Conservation (phyloP, 2,113 vertebrate species). For the Sclerurus mexicanus region DNA sequence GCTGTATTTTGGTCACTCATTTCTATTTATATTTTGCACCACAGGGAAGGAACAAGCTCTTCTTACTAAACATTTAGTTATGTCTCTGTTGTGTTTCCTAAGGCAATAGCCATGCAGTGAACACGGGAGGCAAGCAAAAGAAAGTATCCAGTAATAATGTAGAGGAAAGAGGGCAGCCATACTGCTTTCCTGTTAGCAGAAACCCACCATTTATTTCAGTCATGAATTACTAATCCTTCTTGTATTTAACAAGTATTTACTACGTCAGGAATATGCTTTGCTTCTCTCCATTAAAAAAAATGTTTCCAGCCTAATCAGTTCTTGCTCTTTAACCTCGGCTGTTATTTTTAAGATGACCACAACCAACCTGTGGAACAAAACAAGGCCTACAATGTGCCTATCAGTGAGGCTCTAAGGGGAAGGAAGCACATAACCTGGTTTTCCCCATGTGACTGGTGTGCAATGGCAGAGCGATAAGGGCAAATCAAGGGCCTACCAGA, state of each 20-base stretch:
- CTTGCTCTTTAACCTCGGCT: background rate
- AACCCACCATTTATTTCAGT: background rate
- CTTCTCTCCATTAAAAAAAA: background rate
- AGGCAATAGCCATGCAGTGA: background rate
- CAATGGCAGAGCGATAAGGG: background rate
- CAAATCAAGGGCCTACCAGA: background rate
- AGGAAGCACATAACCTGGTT: background rate
- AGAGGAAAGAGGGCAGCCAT: background rate
- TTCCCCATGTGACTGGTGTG: background rate
- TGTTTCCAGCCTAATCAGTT: background rate
- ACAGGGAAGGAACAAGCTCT: background rate
- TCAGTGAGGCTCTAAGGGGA: background rate
- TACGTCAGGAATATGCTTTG: background rate
- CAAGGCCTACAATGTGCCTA: background rate
- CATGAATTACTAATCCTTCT: background rate
- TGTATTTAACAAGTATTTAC: background rate
- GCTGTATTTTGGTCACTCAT: background rate
- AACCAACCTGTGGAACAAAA: background rate
- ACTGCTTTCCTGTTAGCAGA: background rate
- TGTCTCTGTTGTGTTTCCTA: background rate
- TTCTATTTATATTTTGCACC: constrained; percentile 25
- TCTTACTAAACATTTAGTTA: background rate
- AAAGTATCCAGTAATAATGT: background rate
- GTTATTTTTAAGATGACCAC: background rate
- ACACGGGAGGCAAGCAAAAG: background rate